phyloP scores from a whole-genome alignment of 1,140 invertebrate species.

The Bombus waltoni region DNA sequence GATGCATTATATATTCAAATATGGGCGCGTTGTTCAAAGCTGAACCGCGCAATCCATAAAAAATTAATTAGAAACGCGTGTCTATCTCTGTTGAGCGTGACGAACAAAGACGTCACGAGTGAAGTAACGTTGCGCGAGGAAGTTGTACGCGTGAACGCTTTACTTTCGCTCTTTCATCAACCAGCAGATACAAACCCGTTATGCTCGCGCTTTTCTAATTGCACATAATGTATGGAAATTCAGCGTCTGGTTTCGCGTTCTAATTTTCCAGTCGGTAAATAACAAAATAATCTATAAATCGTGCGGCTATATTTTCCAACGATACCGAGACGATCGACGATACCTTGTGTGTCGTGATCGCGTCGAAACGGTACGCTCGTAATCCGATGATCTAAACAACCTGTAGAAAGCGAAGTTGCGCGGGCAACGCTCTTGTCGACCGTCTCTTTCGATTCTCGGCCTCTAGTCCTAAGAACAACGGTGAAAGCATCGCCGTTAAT shows the following conservation, averaged over 20 bases:
- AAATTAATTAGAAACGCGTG: neutral
- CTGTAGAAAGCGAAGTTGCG: constrained; percentile 62
- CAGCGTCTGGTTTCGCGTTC: neutral
- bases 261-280: constrained; percentile 16
- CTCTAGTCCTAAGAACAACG: constrained; percentile 50
- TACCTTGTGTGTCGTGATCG: neutral
- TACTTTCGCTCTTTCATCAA: constrained; percentile 58
- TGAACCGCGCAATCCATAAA: neutral
- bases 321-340: too few relatives aligned
- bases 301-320: neutral
- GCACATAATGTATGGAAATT: constrained; percentile 1
- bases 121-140: constrained; percentile 38
- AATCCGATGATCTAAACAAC: constrained; percentile 61
- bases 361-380: neutral
- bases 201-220: constrained; percentile 33
- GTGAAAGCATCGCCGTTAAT: constrained; percentile 63
- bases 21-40: too few relatives aligned
- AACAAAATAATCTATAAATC: constrained; percentile 10
- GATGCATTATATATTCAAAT: too few relatives aligned
- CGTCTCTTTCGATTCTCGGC: constrained; percentile 32
- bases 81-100: constrained; percentile 15
- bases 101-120: constrained; percentile 19
- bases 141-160: constrained; percentile 34
- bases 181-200: neutral
- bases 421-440: constrained; percentile 45